Conservation (phyloP, 2,797 vertebrate species). For the Malurus splendens region DNA sequence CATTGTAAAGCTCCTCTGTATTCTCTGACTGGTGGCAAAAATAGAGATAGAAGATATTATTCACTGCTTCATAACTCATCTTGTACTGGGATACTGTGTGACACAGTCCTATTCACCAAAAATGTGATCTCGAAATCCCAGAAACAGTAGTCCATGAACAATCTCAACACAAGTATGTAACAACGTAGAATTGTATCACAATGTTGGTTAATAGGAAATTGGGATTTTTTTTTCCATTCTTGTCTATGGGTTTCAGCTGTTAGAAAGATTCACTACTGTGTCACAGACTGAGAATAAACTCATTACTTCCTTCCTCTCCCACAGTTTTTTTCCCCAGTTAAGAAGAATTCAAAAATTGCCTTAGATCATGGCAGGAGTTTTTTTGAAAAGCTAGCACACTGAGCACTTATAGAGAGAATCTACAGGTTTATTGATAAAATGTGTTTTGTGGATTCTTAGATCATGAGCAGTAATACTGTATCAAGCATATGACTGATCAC, state of each 20-base stretch:
- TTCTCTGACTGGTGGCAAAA: neutral
- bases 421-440: no score
- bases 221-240: neutral
- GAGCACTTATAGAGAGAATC: neutral
- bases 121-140: neutral
- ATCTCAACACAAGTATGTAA: neutral
- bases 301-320: neutral
- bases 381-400: neutral
- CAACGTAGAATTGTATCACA: neutral
- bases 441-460: neutral
- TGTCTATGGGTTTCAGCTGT: neutral
- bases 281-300: neutral
- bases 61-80: neutral
- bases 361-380: neutral
- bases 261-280: neutral
- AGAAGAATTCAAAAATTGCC: neutral
- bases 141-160: neutral
- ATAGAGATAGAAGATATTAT: neutral
- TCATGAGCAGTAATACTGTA: no score
- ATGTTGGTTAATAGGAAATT: neutral
- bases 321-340: fast-evolving
- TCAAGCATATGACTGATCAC: neutral
- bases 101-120: neutral
- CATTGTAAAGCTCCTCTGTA: neutral
- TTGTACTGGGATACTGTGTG: neutral